Evolutionary conservation across 2,888 invertebrate species (phyloP).

Genomic region (Diaphora mendica): DNA sequence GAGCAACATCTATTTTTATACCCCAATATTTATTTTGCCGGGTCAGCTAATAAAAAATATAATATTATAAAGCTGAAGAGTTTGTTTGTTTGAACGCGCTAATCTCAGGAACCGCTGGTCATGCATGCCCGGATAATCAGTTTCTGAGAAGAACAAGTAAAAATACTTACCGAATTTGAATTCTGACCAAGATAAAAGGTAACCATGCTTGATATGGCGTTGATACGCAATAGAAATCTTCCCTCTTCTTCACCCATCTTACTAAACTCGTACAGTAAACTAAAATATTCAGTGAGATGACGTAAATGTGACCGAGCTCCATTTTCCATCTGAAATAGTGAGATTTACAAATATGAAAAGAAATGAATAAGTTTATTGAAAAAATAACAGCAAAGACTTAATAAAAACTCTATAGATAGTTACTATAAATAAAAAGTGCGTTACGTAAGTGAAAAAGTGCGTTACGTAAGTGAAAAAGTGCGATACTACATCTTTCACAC

Average conservation of each 20-base stretch:
- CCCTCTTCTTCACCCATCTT: constrained; percentile 98
- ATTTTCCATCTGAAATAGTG: constrained; percentile 89
- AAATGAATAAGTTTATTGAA: neutral
- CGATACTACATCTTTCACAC: too few relatives aligned
- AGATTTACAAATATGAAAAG: neutral
- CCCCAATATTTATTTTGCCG: too few relatives aligned
- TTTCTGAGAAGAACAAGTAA: neutral
- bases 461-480: too few relatives aligned
- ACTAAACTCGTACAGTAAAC: constrained; percentile 96
- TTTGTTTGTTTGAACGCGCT: too few relatives aligned
- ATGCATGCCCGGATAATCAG: neutral
- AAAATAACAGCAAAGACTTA: too few relatives aligned
- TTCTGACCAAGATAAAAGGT: constrained; percentile 96
- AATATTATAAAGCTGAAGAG: too few relatives aligned
- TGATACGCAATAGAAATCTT: constrained; percentile 93
- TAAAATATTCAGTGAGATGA: constrained; percentile 97
- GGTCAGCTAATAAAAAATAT: too few relatives aligned
- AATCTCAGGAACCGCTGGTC: too few relatives aligned
- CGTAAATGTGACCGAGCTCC: constrained; percentile 94
- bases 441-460: too few relatives aligned
- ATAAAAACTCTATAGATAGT: too few relatives aligned
- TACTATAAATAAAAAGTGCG: too few relatives aligned
- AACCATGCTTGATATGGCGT: constrained; percentile 95
- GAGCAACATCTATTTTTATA: too few relatives aligned
- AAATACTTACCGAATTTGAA: constrained; percentile 62